Base-by-base conservation (phyloP, 2,797 vertebrate genomes). In the Steatocranus sp. region DNA sequence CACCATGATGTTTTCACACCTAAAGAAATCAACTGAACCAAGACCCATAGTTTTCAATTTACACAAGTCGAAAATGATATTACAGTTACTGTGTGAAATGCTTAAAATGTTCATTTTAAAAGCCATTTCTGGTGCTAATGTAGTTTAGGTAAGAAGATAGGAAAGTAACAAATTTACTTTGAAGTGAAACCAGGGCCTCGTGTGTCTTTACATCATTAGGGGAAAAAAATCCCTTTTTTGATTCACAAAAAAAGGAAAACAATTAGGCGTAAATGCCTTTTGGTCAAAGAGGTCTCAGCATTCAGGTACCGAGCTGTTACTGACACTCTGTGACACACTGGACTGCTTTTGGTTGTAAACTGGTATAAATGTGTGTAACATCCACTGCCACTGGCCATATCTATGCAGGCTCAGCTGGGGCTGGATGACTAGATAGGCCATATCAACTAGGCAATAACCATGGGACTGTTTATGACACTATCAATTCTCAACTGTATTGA, bases 401-500 rank as follows among this genome's bases (percentile, higher is more conserved):
- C 25, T n/a, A 81, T 78, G 17, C 76, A 66, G 68, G 77, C 86
- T 91, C 88, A 91, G 88, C 89, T 87, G 88, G 87, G 81, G 88
- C 46, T 84, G 77, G 54, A 82, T 66, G 83, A 86, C 82, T 83
- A 70, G 81, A 90, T 78, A 75, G 84, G 34, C 79, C 88, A 76
- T 86, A 93, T 90, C 27, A 83, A 95, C 82, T 32, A 58, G 76
- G 79, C 87, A 89, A 88, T 94, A 89, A 89, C 84, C 89, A 90
- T 18, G 27, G 73, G 85, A 86, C 88, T 83, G 83, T 89, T 89
- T 86, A 90, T 85, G 88, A 89, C 84, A 87, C 85, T 84, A 92
- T 89, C 84, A 92, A 92, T 93, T 94, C 87, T 82, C 87, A 78
- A 75, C 81, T 76, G 25, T 84, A 94, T 92, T 88, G 92, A 93